Evolutionary conservation across 1,140 invertebrate genomes (phyloP).

Genomic region (Apocrypta bakeri): DNA sequence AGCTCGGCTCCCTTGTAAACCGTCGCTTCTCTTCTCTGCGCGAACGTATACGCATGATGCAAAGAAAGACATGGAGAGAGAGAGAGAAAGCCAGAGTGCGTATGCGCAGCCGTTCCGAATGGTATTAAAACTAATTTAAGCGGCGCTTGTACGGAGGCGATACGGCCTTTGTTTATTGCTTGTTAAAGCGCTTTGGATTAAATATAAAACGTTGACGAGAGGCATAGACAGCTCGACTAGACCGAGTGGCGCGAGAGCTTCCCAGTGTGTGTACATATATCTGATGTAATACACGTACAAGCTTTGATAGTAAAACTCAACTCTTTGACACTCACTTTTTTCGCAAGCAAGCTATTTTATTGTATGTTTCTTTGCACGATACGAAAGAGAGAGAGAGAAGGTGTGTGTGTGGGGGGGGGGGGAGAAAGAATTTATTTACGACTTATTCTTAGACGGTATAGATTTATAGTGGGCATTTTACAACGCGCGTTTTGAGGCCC

Average conservation of each 20-base stretch:
- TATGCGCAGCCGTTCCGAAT: conserved; percentile 69
- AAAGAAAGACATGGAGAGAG: too few species aligned
- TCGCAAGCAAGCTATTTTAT: neutral
- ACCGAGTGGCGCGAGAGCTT: conserved; percentile 70
- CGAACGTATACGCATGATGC: neutral
- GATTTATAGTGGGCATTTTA: conserved; percentile 27
- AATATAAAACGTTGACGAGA: conserved; percentile 73
- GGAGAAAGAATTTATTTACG: neutral
- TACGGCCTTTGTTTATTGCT: conserved; percentile 75
- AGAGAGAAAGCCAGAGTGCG: too few species aligned
- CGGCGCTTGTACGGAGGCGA: conserved; percentile 64
- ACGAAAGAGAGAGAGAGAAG: neutral
- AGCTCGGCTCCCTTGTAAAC: neutral
- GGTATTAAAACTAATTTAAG: conserved; percentile 74
- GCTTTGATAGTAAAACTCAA: neutral
- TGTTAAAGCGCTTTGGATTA: conserved; percentile 72
- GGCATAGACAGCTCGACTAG: conserved; percentile 68
- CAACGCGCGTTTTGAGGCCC: neutral
- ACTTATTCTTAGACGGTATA: neutral
- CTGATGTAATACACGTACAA: neutral
- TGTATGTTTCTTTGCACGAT: conserved; percentile 15
- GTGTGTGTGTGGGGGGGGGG: too few species aligned
- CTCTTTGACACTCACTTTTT: neutral
- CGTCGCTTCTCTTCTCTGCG: neutral
- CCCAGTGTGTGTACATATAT: neutral